Conservation (phyloP, 2,888 invertebrate genomes). For the Orthosia gracilis region DNA sequence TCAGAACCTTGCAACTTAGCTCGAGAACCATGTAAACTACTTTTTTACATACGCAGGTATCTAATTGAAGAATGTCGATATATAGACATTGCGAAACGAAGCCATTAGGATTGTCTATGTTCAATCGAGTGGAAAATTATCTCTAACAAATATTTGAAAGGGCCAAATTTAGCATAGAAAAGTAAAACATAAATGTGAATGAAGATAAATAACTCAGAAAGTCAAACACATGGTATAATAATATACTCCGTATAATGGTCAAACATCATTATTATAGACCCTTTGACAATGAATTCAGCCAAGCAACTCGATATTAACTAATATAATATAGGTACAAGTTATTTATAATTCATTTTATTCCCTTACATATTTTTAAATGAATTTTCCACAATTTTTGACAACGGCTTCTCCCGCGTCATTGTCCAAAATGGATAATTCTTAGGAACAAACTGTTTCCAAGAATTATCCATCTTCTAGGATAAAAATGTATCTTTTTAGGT, state of each 20-base stretch:
- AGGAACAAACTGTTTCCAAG: no score
- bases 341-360: not conserved
- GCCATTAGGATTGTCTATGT: constrained; percentile 16
- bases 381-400: no score
- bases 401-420: no score
- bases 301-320: not conserved
- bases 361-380: no score
- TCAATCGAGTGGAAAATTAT: constrained; percentile 29
- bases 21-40: no score
- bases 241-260: no score
- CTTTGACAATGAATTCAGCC: not conserved
- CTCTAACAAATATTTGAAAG: constrained; percentile 12
- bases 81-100: constrained; percentile 40
- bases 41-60: not conserved
- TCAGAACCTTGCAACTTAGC: not conserved
- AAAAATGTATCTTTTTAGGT: no score
- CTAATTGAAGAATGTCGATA: constrained; percentile 28
- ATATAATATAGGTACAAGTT: not conserved
- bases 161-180: not conserved
- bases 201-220: constrained; percentile 5
- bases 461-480: no score
- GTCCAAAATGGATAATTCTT: no score
- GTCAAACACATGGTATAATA: no score
- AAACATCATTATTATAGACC: constrained; percentile 1
- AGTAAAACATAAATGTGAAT: not conserved